Base-by-base conservation (phyloP, 2,113 vertebrate genomes). In the Psammodynastes pulverulentus region DNA sequence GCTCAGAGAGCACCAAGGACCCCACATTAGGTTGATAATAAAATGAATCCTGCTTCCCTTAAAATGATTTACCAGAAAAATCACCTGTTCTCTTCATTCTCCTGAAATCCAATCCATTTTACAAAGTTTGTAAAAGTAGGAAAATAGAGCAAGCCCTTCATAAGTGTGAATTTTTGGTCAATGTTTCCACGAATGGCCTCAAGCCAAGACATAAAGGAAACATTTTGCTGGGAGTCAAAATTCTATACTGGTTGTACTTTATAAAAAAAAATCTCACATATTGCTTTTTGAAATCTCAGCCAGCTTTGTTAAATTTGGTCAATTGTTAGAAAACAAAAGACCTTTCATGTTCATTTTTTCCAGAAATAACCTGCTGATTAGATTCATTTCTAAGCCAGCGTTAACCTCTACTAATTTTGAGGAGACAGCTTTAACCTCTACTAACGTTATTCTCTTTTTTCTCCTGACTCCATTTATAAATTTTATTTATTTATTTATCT, bases 321-420 rank as follows among this genome's bases (percentile, higher is more conserved):
- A 88, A 86, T 24, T 93, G 53, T 93, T 86, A 89, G 6, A 93
- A 93, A 95, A 95, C 94, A 95, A 89, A 92, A 96, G 29, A 46
- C 54, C 67, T 96, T 94, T 96, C 89, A 91, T 93, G 84, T 67
- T 96, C 91, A 21, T 4, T 84, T 94, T 95, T 45, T 51, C 34
- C 87, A 94, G 88, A 96, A 97, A 93, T 34, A 93, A 2, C 67
- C 91, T 93, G 46, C 94, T 96, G 89, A 84, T 96, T 53, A 5
- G 92, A 92, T 84, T 19, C 51, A 43, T 92, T 91, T 90, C 86
- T 21, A 52, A 86, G 34, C 92, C 39, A 29, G 15, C 54, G 95
- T 90, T 89, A 94, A 92, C 34, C 26, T 3, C 7, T 9, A 58
- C 67, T 52, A 3, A 0, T 86, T 84, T 56, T 94, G n/a, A 23